A percentile compares a stretch with the other conserved stretches of the same genome.
Evolutionary conservation across 2,888 invertebrate species (phyloP).

Genomic region (Eupithecia pulchellata): DNA sequence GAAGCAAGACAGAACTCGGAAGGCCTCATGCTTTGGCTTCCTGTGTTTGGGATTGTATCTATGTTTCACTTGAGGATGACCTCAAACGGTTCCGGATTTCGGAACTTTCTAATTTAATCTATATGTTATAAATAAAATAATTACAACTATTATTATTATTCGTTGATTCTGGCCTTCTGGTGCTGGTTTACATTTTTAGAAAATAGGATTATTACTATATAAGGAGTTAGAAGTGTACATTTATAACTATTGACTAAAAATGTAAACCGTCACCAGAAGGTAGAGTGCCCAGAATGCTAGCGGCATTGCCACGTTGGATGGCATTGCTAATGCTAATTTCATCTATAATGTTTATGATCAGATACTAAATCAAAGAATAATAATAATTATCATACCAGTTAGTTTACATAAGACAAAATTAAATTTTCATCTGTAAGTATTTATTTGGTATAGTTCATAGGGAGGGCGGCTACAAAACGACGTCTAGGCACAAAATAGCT

Average conservation of each 20-base stretch:
- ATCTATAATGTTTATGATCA: too few relatives aligned
- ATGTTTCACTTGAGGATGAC: constrained; percentile 37
- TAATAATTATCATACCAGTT: background rate
- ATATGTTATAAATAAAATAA: background rate
- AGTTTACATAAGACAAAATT: background rate
- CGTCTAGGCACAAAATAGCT: background rate
- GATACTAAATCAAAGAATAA: background rate
- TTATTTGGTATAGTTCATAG: background rate
- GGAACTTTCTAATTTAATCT: constrained; percentile 40
- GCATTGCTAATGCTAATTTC: too few relatives aligned
- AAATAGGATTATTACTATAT: too few relatives aligned
- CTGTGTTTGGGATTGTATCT: constrained; percentile 56
- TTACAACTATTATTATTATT: too few relatives aligned
- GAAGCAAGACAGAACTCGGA: constrained; percentile 62
- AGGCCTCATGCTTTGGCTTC: constrained; percentile 67
- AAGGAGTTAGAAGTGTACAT: too few relatives aligned
- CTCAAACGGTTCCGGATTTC: constrained; percentile 42
- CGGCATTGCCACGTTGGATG: too few relatives aligned
- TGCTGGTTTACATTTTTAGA: too few relatives aligned
- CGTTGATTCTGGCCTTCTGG: too few relatives aligned
- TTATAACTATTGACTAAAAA: too few relatives aligned
- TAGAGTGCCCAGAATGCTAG: too few relatives aligned
- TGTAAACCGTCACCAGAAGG: too few relatives aligned
- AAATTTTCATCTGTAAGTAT: background rate
- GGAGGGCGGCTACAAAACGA: background rate